Evolutionary conservation across 2,888 invertebrate genomes (phyloP).

Genomic region (Neoitamus cyanurus): DNA sequence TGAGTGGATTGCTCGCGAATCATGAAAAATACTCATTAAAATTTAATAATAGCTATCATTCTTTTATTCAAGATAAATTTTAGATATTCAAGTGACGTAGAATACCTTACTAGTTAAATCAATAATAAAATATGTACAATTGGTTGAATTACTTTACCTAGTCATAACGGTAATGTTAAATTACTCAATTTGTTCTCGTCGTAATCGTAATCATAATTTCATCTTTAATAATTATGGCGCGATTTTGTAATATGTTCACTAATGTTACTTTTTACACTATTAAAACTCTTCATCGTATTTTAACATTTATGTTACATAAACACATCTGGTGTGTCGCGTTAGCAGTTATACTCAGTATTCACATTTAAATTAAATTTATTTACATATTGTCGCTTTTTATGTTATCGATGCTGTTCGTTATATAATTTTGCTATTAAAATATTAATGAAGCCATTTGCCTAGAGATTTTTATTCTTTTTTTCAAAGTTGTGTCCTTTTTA

Average conservation of each 20-base stretch:
- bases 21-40: slow-evolving; percentile 17
- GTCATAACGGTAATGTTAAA: slow-evolving; percentile 27
- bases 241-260: slow-evolving; percentile 19
- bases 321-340: slow-evolving; percentile 15
- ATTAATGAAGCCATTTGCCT: slow-evolving; percentile 27
- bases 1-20: neutral
- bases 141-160: slow-evolving; percentile 37
- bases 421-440: slow-evolving; percentile 12
- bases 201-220: neutral
- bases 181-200: slow-evolving; percentile 33
- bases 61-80: slow-evolving; percentile 37
- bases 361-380: slow-evolving; percentile 40
- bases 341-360: slow-evolving; percentile 12
- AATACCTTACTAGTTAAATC: slow-evolving; percentile 40
- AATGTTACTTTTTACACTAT: slow-evolving; percentile 35
- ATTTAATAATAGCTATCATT: slow-evolving; percentile 39
- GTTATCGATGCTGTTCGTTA: slow-evolving; percentile 30
- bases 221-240: slow-evolving; percentile 24
- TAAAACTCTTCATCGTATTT: slow-evolving; percentile 25
- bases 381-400: slow-evolving; percentile 37
- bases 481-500: slow-evolving; percentile 5
- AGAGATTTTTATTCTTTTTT: neutral
- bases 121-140: slow-evolving; percentile 40
- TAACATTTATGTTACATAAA: slow-evolving; percentile 26
- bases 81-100: slow-evolving; percentile 42